phyloP scores from a whole-genome alignment of 2,113 vertebrate genomes.

The Neolamprologus modestus region DNA sequence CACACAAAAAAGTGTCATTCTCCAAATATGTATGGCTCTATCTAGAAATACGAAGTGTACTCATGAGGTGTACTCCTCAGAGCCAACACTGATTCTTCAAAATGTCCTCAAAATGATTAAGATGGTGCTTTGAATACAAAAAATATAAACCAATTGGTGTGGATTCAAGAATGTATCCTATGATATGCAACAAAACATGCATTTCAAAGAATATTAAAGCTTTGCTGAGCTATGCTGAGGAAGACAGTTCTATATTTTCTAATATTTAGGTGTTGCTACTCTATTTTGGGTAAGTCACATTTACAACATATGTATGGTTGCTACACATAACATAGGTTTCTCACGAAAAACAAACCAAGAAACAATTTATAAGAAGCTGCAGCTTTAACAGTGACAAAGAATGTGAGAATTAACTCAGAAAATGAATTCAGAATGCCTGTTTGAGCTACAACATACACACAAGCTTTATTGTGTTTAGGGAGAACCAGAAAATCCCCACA shows the following conservation, averaged over 20 bases:
- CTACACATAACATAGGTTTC: not conserved
- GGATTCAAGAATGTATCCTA: not conserved
- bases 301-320: not conserved
- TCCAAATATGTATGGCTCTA: not conserved
- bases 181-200: not conserved
- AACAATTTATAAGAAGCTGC: not conserved
- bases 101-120: not conserved
- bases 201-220: not conserved
- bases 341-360: not conserved
- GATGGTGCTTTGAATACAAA: not conserved
- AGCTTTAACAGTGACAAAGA: slow-evolving; percentile 7
- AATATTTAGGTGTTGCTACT: not conserved
- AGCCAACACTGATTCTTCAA: not conserved
- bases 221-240: not conserved
- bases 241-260: not conserved
- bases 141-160: not conserved
- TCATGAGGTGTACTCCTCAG: not conserved
- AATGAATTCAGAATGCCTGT: slow-evolving; percentile 21
- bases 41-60: not conserved
- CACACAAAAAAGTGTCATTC: not conserved
- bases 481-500: slow-evolving; percentile 32
- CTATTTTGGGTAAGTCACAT: not conserved
- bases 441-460: slow-evolving; percentile 18
- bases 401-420: slow-evolving; percentile 19
- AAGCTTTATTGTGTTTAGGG: slow-evolving; percentile 36